Percentiles rank a stretch among this genome's conserved stretches.
phyloP scores from a whole-genome alignment of 2,797 vertebrate species.

The Pteropus rufus region DNA sequence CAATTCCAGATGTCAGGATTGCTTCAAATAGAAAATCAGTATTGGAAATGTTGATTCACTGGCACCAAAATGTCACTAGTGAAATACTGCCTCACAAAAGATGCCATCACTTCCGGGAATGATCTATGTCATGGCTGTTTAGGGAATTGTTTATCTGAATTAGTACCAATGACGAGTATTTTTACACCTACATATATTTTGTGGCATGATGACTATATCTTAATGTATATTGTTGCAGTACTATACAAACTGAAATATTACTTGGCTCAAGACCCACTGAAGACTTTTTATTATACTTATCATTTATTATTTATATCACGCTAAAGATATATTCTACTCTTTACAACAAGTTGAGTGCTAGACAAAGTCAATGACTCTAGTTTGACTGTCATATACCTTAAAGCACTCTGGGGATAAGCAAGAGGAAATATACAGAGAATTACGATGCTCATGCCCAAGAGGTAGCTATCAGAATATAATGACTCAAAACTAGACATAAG shows the following conservation, averaged over 20 bases:
- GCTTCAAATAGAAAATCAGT: slow-evolving; percentile 21
- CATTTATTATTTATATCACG: not conserved
- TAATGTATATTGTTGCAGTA: not conserved
- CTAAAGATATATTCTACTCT: not conserved
- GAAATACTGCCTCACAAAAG: slow-evolving; percentile 3
- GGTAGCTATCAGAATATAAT: not conserved
- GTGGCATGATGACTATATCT: not conserved
- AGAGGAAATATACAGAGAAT: not conserved
- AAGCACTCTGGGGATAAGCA: not conserved
- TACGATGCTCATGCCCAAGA: not conserved
- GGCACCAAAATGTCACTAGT: slow-evolving; percentile 12
- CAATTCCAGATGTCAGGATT: slow-evolving; percentile 42
- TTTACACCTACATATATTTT: not conserved
- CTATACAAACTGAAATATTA: not conserved
- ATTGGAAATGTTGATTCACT: slow-evolving; percentile 9
- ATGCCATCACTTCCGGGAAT: not conserved
- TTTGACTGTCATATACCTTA: not conserved
- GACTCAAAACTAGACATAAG: not conserved
- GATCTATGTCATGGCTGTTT: not conserved
- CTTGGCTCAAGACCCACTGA: not conserved
- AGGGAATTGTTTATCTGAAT: not conserved
- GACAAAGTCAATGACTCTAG: not conserved
- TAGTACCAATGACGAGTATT: not conserved
- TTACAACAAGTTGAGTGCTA: not conserved
- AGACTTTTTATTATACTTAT: not conserved